These are phyloP conservation scores for Mercenaria mercenaria DNA, from an alignment of 1,140 invertebrate species.

Conservation along the genomic window DNA sequence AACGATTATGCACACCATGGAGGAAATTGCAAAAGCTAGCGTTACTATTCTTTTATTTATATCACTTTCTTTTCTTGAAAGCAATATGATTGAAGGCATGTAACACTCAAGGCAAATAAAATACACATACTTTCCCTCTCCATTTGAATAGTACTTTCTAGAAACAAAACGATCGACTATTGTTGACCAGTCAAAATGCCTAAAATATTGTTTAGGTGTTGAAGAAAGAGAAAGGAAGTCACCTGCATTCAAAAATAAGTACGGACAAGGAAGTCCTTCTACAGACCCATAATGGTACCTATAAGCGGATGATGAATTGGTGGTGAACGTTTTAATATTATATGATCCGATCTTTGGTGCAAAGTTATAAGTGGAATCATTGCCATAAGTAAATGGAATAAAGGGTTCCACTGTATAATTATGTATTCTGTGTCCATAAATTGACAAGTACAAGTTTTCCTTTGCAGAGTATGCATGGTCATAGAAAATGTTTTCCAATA, in stretches of 20 bases:
- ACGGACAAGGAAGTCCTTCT: not conserved
- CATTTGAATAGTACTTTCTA: not conserved
- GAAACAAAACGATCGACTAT: not conserved
- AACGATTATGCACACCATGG: not conserved
- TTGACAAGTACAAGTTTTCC: not conserved
- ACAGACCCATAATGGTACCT: not conserved
- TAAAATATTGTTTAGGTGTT: not conserved
- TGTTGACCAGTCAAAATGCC: not conserved
- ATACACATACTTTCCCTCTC: not conserved
- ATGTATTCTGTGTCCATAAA: not conserved
- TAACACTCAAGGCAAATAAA: not conserved
- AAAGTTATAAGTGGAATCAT: not conserved
- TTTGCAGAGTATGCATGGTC: too few relatives aligned
- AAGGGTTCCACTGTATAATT: not conserved
- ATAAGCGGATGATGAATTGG: not conserved
- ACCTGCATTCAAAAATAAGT: not conserved
- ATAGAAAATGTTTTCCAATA: too few relatives aligned
- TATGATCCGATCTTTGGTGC: not conserved
- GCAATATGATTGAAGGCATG: not conserved
- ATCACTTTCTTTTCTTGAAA: not conserved
- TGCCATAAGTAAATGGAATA: not conserved
- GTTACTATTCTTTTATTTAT: not conserved
- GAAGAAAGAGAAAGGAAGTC: not conserved
- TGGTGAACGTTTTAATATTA: not conserved
- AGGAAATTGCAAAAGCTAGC: not conserved